These are phyloP conservation scores for Rhinolophus sinicus DNA, from an alignment of 2,113 vertebrate species.

Conservation along the genomic window DNA sequence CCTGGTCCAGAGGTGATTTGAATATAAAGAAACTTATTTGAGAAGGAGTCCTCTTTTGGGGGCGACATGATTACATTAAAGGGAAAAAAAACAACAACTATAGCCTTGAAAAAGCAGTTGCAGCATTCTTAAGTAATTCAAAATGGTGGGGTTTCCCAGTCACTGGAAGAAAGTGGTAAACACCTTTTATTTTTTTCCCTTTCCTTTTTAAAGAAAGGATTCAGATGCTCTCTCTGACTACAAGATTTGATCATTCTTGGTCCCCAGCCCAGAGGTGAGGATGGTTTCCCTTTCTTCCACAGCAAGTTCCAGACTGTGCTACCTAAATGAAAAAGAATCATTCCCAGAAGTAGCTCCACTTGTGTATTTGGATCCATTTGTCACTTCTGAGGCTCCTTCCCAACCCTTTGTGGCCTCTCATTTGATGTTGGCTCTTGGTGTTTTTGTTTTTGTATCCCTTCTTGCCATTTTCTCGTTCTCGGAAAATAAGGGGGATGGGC, in stretches of 20 bases:
- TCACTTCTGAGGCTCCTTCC: neutral
- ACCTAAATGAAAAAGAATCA: neutral
- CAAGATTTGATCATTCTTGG: slow-evolving; percentile 42
- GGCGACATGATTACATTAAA: neutral
- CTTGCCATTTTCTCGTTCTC: neutral
- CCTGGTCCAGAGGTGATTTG: slow-evolving; percentile 71
- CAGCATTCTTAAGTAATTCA: neutral
- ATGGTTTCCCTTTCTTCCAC: neutral
- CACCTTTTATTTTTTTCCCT: neutral
- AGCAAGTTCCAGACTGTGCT: neutral
- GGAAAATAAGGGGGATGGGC: neutral
- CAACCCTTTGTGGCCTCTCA: neutral
- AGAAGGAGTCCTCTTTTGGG: neutral
- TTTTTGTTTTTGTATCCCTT: neutral
- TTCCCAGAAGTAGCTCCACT: neutral
- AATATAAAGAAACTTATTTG: slow-evolving; percentile 67
- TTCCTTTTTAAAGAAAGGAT: slow-evolving; percentile 41
- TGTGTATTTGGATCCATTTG: neutral
- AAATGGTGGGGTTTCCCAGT: slow-evolving; percentile 6
- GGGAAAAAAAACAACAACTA: neutral
- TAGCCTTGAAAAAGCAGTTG: neutral
- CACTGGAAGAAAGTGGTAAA: neutral
- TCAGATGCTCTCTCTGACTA: neutral
- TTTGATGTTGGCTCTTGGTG: neutral
- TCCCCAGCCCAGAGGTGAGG: slow-evolving; percentile 35